Base-by-base conservation (phyloP, 2,113 vertebrate species). In the Syrmaticus mikado region DNA sequence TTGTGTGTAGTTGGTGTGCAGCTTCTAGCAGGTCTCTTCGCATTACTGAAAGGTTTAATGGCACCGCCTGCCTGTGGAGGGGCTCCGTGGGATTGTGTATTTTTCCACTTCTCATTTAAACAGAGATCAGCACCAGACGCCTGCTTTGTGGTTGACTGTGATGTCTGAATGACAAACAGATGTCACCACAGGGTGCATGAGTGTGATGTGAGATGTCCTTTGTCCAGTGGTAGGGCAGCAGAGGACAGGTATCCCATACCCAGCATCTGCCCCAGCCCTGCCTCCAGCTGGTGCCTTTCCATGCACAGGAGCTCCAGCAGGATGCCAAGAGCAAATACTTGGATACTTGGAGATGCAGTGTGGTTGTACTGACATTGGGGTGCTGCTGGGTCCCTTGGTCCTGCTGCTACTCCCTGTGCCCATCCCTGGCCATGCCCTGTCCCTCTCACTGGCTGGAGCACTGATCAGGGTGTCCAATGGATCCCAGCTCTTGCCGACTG, bases 401-500 rank as follows among this genome's bases (percentile, higher is more conserved):
- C 25, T 20, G 11, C 0, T 17, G 9, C 25, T 27, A 46, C 50
- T 68, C 38, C 61, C 57, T 61, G 2, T 22, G 57, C 43, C 7
- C 10, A 6, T 46, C 52, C 28, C 36, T 10, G 19, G 17, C 52
- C 11, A 0, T 43, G 20, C 30, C 67, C 61, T 7, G 0, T 24
- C 61, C 41, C 13, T 78, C 52, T 64, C 0, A 0, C 13, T 25
- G 9, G 10, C 67, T 50, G 30, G 8, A 68, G 34, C 25, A 14
- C 38, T 65, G 53, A 46, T 41, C 15, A 40, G 25, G 21, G 17
- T 22, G 28, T 27, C 43, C 27, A 64, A 3, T 0, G 2, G 25
- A 34, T 57, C 55, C 16, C 27, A 11, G 27, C 46, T 67, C 67
- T 76, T 86, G 57, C 24, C 2, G 1, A 38, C 43, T 21, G 24